These are phyloP conservation scores for Crioceris asparagi DNA, from an alignment of 2,888 invertebrate genomes.

Conservation along the genomic window DNA sequence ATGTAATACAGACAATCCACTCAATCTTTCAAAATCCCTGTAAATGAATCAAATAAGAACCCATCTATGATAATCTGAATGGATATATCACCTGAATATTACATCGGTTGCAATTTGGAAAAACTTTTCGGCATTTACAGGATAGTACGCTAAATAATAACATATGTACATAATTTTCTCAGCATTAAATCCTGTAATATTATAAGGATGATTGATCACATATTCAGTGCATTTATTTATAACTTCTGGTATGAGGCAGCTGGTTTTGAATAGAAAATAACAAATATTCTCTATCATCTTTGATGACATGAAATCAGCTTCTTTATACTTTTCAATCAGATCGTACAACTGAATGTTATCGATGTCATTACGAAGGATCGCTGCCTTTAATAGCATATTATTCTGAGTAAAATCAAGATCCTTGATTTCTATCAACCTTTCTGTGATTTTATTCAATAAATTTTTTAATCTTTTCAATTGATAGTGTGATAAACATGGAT, in stretches of 20 bases:
- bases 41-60: conserved; percentile 19
- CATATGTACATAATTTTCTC: conserved; percentile 42
- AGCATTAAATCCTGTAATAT: conserved; percentile 42
- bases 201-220: conserved; percentile 34
- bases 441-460: conserved; percentile 14
- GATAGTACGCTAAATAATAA: conserved; percentile 42
- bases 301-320: conserved; percentile 35
- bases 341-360: conserved; percentile 28
- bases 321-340: conserved; percentile 33
- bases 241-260: conserved; percentile 38
- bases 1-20: conserved; percentile 43
- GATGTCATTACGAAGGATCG: conserved; percentile 32
- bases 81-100: conserved; percentile 33
- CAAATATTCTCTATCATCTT: conserved; percentile 38
- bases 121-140: conserved; percentile 33
- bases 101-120: conserved; percentile 36
- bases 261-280: conserved; percentile 35
- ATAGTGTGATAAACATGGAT: conserved; percentile 7
- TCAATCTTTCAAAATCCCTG: conserved; percentile 46
- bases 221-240: conserved; percentile 41
- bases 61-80: neutral
- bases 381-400: conserved; percentile 22
- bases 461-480: conserved; percentile 12
- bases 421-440: conserved; percentile 9
- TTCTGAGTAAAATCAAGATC: conserved; percentile 8